Evolutionary conservation across 2,888 invertebrate species (phyloP).

Genomic region (Dryomyza anilis): DNA sequence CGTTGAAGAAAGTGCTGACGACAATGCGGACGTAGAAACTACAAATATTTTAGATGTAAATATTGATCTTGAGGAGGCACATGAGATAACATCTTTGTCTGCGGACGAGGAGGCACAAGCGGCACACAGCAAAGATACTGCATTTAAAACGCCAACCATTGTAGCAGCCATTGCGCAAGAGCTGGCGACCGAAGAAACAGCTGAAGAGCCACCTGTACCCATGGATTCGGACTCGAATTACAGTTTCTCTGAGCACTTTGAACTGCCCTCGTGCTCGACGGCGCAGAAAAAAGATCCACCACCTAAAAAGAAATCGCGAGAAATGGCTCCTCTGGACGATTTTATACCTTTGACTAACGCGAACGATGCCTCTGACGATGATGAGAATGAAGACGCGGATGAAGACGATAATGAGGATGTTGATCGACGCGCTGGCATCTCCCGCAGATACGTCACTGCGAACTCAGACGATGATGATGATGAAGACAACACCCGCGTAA

Average conservation of each 20-base stretch:
- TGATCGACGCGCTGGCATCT: constrained; percentile 41
- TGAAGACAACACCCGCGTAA: constrained; percentile 1
- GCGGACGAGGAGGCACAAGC: constrained; percentile 15
- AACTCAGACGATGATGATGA: constrained; percentile 36
- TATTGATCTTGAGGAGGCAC: background rate
- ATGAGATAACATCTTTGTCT: constrained; percentile 4
- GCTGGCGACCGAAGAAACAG: background rate
- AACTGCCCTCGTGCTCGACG: constrained; percentile 39
- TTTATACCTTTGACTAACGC: constrained; percentile 48
- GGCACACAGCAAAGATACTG: background rate
- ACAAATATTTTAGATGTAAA: constrained; percentile 14
- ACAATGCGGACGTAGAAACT: background rate
- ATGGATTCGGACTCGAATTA: constrained; percentile 60
- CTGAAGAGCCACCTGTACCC: constrained; percentile 14
- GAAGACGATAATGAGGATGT: constrained; percentile 10
- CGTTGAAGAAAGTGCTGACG: constrained; percentile 3
- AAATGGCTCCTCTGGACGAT: constrained; percentile 52
- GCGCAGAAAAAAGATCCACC: background rate
- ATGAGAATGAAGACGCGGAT: constrained; percentile 24
- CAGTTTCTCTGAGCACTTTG: constrained; percentile 60
- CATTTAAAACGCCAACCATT: constrained; percentile 32
- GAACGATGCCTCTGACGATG: constrained; percentile 17
- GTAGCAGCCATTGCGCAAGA: background rate
- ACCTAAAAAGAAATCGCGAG: constrained; percentile 28
- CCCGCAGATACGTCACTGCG: constrained; percentile 42